Percentiles rank a stretch among this genome's conserved stretches.
These are phyloP conservation scores for Prionailurus viverrinus DNA, from an alignment of 2,113 vertebrate genomes.

Conservation along the genomic window DNA sequence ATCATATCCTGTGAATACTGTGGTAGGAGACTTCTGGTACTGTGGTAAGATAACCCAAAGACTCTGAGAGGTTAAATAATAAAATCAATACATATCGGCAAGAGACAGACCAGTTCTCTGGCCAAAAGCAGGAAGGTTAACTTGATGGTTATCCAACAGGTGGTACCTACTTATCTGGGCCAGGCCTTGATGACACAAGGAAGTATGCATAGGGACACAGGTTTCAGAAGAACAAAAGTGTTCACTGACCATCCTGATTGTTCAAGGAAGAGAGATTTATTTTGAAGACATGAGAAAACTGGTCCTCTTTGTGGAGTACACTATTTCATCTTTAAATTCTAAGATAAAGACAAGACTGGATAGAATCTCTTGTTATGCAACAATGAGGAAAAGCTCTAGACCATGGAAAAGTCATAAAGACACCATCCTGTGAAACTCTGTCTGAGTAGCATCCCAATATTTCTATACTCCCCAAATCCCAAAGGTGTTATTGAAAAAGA, in stretches of 20 bases:
- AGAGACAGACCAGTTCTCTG: not conserved
- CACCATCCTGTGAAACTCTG: not conserved
- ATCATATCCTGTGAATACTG: not conserved
- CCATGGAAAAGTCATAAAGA: not conserved
- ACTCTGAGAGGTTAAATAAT: not conserved
- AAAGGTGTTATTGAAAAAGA: slow-evolving; percentile 26
- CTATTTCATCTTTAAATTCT: slow-evolving; percentile 10
- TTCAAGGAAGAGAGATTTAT: not conserved
- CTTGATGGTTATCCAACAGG: not conserved
- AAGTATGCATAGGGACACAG: not conserved
- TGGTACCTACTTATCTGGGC: not conserved
- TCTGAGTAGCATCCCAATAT: not conserved
- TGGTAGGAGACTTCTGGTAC: not conserved
- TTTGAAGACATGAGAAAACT: slow-evolving; percentile 4
- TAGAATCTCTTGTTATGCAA: not conserved
- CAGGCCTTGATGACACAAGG: not conserved
- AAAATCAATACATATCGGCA: not conserved
- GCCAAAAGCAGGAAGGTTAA: not conserved
- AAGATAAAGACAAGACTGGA: not conserved
- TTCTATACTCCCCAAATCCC: not conserved
- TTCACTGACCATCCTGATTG: not conserved
- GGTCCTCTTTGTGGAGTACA: not conserved
- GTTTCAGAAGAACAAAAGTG: not conserved
- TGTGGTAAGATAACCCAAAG: not conserved
- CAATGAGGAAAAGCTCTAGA: not conserved